Conservation (phyloP, 2,888 invertebrate species). For the Philonicus albiceps region DNA sequence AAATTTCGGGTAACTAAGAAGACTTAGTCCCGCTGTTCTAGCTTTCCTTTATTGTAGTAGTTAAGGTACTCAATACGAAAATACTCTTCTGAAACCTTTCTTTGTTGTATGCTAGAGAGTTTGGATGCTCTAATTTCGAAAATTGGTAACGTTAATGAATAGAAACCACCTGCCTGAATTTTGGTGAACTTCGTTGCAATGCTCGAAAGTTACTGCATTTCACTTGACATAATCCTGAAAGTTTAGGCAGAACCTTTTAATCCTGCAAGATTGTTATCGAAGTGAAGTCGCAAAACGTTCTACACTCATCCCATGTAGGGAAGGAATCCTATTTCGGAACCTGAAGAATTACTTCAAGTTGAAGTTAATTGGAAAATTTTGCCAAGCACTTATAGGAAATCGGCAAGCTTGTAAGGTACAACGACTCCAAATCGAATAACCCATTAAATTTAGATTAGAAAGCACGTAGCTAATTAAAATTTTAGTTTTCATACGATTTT, state of each 20-base stretch:
- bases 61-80: background rate
- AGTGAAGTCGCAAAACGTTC: background rate
- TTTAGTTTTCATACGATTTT: conserved; percentile 33
- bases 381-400: conserved; percentile 41
- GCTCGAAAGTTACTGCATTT: background rate
- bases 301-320: background rate
- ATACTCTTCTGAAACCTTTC: background rate
- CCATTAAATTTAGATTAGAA: conserved; percentile 48
- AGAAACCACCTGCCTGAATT: background rate
- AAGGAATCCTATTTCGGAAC: background rate
- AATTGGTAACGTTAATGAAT: background rate
- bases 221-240: conserved; percentile 1
- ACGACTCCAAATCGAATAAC: conserved; percentile 42
- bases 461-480: conserved; percentile 48
- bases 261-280: conserved; percentile 20
- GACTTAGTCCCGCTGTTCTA: background rate
- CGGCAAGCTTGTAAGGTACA: conserved; percentile 33
- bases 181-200: background rate
- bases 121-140: background rate
- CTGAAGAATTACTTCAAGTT: conserved; percentile 25
- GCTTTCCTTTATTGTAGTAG: background rate
- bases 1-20: background rate
- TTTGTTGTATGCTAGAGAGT: background rate
- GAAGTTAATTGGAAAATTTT: conserved; percentile 47
- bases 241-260: background rate